These are phyloP conservation scores for Taeniopygia guttata DNA, from an alignment of 2,797 vertebrate genomes.

Conservation along the genomic window DNA sequence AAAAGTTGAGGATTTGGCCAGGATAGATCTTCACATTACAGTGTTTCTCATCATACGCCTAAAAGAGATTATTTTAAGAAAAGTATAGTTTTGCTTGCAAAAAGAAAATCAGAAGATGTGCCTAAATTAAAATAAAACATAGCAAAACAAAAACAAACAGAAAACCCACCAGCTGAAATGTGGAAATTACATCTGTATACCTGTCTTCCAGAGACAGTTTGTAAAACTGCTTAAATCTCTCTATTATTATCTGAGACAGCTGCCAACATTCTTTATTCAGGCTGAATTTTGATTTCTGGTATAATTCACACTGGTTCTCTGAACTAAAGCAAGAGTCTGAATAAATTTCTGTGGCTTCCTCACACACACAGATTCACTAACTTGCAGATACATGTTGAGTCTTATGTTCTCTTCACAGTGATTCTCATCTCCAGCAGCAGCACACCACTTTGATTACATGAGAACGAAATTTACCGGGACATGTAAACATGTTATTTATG, in stretches of 20 bases:
- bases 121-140: not conserved
- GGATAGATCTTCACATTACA: not conserved
- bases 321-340: not conserved
- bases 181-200: not conserved
- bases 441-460: not conserved
- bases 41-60: not conserved
- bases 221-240: slow-evolving; percentile 7
- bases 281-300: slow-evolving; percentile 4
- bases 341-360: slow-evolving; percentile 35
- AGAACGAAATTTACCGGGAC: not conserved
- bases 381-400: not conserved
- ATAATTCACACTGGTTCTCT: not conserved
- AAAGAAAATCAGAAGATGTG: not conserved
- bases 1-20: not conserved
- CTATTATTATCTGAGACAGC: slow-evolving; percentile 5
- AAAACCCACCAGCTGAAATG: not conserved
- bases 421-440: not conserved
- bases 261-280: not conserved
- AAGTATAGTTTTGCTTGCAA: not conserved
- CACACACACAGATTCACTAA: not conserved
- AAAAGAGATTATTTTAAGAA: not conserved
- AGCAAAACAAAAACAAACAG: not conserved
- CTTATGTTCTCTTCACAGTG: not conserved
- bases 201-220: not conserved
- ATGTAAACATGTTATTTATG: not conserved